Evolutionary conservation across 1,140 invertebrate genomes (phyloP), one percentile per base, ranked within the genome.

Genomic region (Drosophila simulans): DNA sequence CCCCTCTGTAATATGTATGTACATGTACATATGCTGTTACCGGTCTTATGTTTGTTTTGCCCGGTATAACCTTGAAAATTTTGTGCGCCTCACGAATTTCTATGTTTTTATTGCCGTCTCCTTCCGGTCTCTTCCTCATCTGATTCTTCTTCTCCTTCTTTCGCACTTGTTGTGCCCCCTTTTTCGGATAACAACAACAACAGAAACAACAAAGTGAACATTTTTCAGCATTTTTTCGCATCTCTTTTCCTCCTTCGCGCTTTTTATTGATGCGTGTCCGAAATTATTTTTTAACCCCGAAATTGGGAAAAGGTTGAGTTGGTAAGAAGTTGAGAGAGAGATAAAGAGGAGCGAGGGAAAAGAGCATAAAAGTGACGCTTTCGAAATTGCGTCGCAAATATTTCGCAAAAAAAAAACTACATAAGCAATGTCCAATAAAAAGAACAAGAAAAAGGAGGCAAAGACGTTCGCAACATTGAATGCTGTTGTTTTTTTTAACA

Each of bases 21-120:
- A n/a, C 13, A 25, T 3, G 20, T 64, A 45, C 65, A 39, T 85
- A 78, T 86, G 74, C 52, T 88, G 71, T 89, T 89, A 89, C 84
- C 84, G 84, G 84, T 89, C 89, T 89, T 84, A 90, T 89, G 84
- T 89, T 89, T 89, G 84, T 89, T 89, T 90, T 89, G 80, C 84
- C 84, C 84, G 85, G 85, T 84, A 89, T 89, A 89, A 89, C 84
- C 84, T 89, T 89, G 84, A 89, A 89, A 89, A 69, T 79, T 65
- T 75, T 52, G 51, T 79, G 77, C 75, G 70, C 76, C 75, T 83
- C 65, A 86, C 83, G 80, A 86, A 77, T 80, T 83, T 89, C 84
- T 80, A 89, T 89, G 80, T 73, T 86, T 76, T 83, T 84, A 80
- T 88, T 86, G 78, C 74, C 63, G 68, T 64, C 63, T 48, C 43